Evolutionary conservation across 2,888 invertebrate genomes (phyloP).

Genomic region (Caenorhabditis sp.): DNA sequence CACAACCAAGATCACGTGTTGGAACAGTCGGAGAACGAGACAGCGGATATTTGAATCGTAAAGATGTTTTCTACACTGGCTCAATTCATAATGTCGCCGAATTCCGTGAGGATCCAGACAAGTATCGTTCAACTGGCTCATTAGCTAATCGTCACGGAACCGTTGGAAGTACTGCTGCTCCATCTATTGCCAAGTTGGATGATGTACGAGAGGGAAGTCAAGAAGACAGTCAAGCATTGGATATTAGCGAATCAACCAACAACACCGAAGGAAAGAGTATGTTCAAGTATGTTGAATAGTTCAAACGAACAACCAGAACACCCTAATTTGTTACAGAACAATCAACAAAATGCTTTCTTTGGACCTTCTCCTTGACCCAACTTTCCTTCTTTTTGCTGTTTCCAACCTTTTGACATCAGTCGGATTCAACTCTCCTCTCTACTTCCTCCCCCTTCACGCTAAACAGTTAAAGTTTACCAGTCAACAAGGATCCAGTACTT

Average conservation of each 20-base stretch:
- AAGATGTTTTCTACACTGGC: slow-evolving; percentile 88
- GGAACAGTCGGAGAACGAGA: slow-evolving; percentile 50
- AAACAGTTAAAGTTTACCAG: slow-evolving; percentile 35
- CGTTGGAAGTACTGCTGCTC: slow-evolving; percentile 36
- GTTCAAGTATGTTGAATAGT: slow-evolving; percentile 34
- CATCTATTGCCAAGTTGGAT: slow-evolving; percentile 39
- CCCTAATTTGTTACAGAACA: slow-evolving; percentile 49
- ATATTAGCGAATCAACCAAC: slow-evolving; percentile 40
- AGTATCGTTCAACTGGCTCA: slow-evolving; percentile 54
- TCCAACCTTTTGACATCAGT: slow-evolving; percentile 95
- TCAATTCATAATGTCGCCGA: slow-evolving; percentile 86
- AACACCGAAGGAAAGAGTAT: slow-evolving; percentile 49
- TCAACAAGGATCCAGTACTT: slow-evolving; percentile 52
- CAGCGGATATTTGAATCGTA: slow-evolving; percentile 73
- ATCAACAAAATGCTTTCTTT: slow-evolving; percentile 81
- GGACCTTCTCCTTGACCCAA: slow-evolving; percentile 82
- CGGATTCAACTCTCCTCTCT: slow-evolving; percentile 91
- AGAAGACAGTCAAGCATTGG: slow-evolving; percentile 37
- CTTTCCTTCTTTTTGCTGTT: slow-evolving; percentile 87
- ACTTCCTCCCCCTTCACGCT: slow-evolving; percentile 75
- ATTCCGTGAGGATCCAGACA: slow-evolving; percentile 76
- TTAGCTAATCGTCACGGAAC: slow-evolving; percentile 42
- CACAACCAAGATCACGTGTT: slow-evolving; percentile 38
- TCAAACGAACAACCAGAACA: no score
- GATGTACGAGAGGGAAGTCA: slow-evolving; percentile 50